These are phyloP conservation scores for Crematogaster levior DNA, from an alignment of 2,888 invertebrate species.

Conservation along the genomic window DNA sequence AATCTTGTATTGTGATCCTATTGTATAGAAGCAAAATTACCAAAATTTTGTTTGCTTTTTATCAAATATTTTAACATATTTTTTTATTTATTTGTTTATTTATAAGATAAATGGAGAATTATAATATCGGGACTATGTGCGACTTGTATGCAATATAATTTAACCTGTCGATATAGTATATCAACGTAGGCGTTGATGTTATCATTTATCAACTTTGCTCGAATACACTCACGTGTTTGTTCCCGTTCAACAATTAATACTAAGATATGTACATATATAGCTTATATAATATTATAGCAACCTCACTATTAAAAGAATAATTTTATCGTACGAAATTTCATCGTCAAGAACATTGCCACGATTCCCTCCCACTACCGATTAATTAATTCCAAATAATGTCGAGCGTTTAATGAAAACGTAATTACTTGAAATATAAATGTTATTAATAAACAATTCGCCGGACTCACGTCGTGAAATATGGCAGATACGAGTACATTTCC, in stretches of 20 bases:
- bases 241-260: slow-evolving; percentile 32
- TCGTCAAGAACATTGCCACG: not conserved
- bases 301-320: not conserved
- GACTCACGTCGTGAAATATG: not conserved
- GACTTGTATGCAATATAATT: not conserved
- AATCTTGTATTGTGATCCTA: too few species aligned
- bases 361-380: not conserved
- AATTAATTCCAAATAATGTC: not conserved
- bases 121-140: not conserved
- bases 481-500: not conserved
- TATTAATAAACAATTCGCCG: not conserved
- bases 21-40: not conserved
- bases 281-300: not conserved
- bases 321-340: not conserved
- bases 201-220: slow-evolving; percentile 30
- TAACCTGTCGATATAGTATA: not conserved
- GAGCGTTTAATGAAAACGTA: not conserved
- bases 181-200: slow-evolving; percentile 8
- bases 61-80: not conserved
- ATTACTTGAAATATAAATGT: not conserved
- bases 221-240: slow-evolving; percentile 20
- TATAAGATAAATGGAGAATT: not conserved
- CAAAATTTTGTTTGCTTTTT: not conserved
- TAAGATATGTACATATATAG: too few species aligned
- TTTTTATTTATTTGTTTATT: not conserved